Base-by-base conservation (phyloP, 2,113 vertebrate genomes). In the Heloderma charlesbogerti region DNA sequence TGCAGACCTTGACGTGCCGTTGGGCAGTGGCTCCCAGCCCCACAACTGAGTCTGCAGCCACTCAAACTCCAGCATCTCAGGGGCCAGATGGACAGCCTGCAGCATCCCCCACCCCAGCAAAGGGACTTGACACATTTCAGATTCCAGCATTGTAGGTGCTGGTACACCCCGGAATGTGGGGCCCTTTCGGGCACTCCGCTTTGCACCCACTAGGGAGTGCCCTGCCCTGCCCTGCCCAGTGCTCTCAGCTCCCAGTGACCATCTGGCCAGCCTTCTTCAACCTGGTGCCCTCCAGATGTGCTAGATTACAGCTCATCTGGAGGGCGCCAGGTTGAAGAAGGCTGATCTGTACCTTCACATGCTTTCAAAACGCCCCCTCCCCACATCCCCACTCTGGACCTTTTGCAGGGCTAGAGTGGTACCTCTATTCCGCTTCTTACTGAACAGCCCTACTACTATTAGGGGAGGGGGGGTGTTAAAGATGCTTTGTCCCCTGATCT, bases 321-420 rank as follows among this genome's bases (percentile, higher is more conserved):
- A 45, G 22, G 43, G 78, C 1, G 18, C 0, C 0, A 0, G 20
- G 4, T 72, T 27, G 20, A 18, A 18, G 60, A 60, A 60, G 15
- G 57, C 57, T 57, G 9, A 12, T 16, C 80, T 29, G 12, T 63
- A 27, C 29, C 3, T 57, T 80, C 12, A 10, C 40, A 4, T 82
- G 29, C 57, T 69, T n/a, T 85, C 51, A 89, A 43, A 25, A 81
- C 87, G 10, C 43, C 51, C 83, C 88, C 80, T 10, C 0, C 0
- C 13, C 48, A 31, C 43, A n/a, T 3, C 6, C 40, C 22, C 48
- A 37, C 71, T 37, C 71, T 22, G 20, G n/a, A 16, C 27, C 43
- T 43, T 29, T 29, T 27, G 22, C 77, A 79, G 3, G 31, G 34
- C 15, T 37, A n/a, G 71, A 34, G 31, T 29, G 43, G 8, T 12